Base-by-base conservation (phyloP, 2,888 invertebrate genomes). In the Drosophila atripex region DNA sequence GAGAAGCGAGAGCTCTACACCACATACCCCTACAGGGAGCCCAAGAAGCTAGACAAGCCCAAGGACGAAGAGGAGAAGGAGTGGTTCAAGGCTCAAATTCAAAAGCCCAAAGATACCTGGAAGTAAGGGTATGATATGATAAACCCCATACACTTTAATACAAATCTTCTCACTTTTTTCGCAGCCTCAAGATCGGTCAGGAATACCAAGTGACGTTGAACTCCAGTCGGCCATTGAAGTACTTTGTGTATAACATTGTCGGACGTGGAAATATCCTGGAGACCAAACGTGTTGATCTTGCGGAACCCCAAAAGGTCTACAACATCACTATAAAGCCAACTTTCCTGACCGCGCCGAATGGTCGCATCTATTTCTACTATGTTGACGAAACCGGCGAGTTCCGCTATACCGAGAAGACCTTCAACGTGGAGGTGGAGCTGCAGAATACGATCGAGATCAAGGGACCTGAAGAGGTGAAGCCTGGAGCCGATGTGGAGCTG, bases 251-350 rank as follows among this genome's bases (percentile, higher is more conserved):
- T 88, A 93, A 94, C 82, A 93, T 97, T 16, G 92, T 98, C 71
- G 97, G 97, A 2, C 93, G 98, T 57, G 98, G 98, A 0, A 96
- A 97, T 88, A 94, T 98, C 18, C 92, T 97, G 7, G 91, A 94
- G 14, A 95, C 96, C 0, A 94, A 95, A 75, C 95, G 96, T 5
- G 91, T 96, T 8, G 93, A 93, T 0, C 49, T 89, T 1, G 92
- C 92, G 5, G 92, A 93, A 6, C 78, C 86, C 0, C 71, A 92
- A 0, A 92, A 91, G 63, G 92, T 93, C 64, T 93, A 93, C 61
- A 93, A 93, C 71, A 93, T 95, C 73, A 94, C 94, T 46, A 94
- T 98, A 79, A 92, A 94, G 30, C 95, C 96, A 11, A 94, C 95
- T 0, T 94, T 94, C 72, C 93, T 94, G 9, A 96, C 97, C 95